Conservation (phyloP, 2,113 vertebrate genomes). For the Entomyzon cyanotis region DNA sequence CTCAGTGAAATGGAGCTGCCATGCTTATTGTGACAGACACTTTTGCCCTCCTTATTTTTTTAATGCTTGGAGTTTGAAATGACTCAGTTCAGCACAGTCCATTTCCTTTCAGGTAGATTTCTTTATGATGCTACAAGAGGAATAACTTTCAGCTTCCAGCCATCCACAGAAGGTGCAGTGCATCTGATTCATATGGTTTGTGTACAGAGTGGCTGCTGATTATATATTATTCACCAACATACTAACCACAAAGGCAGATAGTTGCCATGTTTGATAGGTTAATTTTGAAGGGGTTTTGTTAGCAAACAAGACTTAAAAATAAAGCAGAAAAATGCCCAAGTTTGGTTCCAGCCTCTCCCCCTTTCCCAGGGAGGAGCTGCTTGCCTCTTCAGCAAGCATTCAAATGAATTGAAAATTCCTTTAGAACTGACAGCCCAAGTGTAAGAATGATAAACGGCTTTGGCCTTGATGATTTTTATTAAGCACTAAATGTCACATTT, state of each 20-base stretch:
- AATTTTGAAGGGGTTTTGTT: conserved; percentile 35
- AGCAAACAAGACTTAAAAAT: conserved; percentile 34
- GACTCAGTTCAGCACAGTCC: background rate
- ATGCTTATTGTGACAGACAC: background rate
- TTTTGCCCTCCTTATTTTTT: background rate
- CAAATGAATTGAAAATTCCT: conserved; percentile 73
- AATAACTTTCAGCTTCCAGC: background rate
- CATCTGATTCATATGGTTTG: background rate
- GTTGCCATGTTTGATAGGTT: background rate
- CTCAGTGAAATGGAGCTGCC: background rate
- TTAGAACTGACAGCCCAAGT: conserved; percentile 81
- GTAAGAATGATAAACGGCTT: conserved; percentile 89
- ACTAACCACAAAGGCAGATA: background rate
- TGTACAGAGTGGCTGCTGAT: background rate
- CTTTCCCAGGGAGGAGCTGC: background rate
- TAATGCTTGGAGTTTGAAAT: background rate
- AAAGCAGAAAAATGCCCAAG: background rate
- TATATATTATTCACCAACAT: background rate
- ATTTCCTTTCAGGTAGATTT: background rate
- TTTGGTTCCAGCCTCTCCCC: background rate
- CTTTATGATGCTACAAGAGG: background rate
- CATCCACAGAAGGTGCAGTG: background rate
- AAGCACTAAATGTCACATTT: conserved; percentile 93
- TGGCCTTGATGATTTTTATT: conserved; percentile 91
- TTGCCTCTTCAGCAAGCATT: conserved; percentile 56